These are phyloP conservation scores for Acanthacorydalis orientalis DNA, from an alignment of 2,888 invertebrate species.

Conservation along the genomic window DNA sequence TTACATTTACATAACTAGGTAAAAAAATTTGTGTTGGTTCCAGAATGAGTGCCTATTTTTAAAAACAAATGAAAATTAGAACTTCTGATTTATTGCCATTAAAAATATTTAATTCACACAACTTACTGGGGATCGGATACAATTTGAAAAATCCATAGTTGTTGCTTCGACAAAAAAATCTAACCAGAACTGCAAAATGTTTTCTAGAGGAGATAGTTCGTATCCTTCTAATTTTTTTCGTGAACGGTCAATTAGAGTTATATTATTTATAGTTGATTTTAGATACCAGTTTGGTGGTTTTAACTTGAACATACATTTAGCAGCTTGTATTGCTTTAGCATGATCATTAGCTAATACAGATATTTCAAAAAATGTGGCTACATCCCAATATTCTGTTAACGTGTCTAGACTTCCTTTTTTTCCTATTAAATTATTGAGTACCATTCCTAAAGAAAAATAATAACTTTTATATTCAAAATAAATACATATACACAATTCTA, in stretches of 20 bases:
- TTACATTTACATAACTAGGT: conserved; percentile 92
- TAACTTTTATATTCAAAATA: not conserved
- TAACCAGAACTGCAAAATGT: conserved; percentile 94
- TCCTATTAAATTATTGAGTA: conserved; percentile 91
- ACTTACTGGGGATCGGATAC: conserved; percentile 77
- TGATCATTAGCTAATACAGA: conserved; percentile 95
- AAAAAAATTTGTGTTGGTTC: conserved; percentile 87
- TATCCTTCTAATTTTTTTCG: conserved; percentile 62
- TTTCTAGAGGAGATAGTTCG: conserved; percentile 59
- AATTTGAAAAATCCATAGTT: conserved; percentile 59
- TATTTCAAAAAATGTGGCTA: conserved; percentile 96
- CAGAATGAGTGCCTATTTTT: conserved; percentile 53
- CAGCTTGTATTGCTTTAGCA: conserved; percentile 90
- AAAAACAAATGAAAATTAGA: conserved; percentile 12
- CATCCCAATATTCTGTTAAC: conserved; percentile 96
- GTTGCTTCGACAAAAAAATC: conserved; percentile 95
- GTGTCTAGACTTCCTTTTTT: conserved; percentile 90
- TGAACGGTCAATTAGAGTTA: conserved; percentile 81
- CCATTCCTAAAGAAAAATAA: conserved; percentile 45
- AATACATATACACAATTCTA: too few species aligned
- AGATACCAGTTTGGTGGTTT: conserved; percentile 90
- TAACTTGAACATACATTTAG: conserved; percentile 81
- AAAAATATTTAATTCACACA: not conserved
- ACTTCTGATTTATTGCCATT: conserved; percentile 7
- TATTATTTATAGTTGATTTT: conserved; percentile 94